Evolutionary conservation across 2,113 vertebrate species (phyloP).

Genomic region (Petromus typicus): DNA sequence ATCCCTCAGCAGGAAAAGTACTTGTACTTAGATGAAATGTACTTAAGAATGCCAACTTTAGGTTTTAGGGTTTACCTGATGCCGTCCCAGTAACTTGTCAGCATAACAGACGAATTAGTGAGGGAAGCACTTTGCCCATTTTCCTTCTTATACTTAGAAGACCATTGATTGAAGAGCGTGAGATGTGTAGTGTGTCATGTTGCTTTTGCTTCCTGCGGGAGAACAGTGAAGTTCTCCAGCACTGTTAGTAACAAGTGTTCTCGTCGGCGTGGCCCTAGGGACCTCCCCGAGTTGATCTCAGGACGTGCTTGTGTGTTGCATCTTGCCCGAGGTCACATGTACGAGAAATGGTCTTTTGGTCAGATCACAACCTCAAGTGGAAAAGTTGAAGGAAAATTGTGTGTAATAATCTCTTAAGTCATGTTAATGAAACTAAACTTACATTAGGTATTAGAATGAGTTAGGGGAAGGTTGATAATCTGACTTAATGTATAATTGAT

Average conservation of each 20-base stretch:
- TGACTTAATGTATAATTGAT: neutral
- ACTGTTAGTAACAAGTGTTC: neutral
- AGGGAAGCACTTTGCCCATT: neutral
- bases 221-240: neutral
- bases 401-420: neutral
- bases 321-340: neutral
- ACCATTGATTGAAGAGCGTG: conserved; percentile 22
- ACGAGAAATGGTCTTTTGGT: conserved; percentile 1
- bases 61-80: conserved; percentile 29
- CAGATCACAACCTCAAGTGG: neutral
- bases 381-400: conserved; percentile 25
- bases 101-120: neutral
- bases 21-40: neutral
- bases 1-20: conserved; percentile 5
- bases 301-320: neutral
- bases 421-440: conserved; percentile 28
- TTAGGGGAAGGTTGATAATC: conserved; percentile 13
- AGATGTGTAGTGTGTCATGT: neutral
- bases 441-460: neutral
- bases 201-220: conserved; percentile 1
- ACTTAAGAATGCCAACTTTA: conserved; percentile 5
- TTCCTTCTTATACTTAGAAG: neutral
- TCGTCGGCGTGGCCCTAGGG: neutral
- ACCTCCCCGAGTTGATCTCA: neutral
- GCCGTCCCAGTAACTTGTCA: neutral